Evolutionary conservation across 2,888 invertebrate species (phyloP).

Genomic region (Acanthococcus lagerstroemiae): DNA sequence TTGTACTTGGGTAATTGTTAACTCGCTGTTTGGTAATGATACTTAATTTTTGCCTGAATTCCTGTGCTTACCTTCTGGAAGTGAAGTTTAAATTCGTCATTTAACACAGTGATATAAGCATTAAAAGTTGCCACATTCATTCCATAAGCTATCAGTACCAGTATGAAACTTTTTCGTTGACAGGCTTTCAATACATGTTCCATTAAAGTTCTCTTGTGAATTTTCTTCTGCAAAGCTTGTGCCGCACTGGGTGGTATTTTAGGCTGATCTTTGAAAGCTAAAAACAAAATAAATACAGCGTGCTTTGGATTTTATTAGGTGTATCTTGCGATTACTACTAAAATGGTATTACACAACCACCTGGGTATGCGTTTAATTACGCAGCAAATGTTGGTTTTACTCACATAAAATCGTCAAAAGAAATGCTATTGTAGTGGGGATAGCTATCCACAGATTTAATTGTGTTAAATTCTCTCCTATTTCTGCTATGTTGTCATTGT

Average conservation of each 20-base stretch:
- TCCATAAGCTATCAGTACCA: slow-evolving; percentile 54
- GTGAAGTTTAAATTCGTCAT: slow-evolving; percentile 43
- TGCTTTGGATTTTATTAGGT: no score
- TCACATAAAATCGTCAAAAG: slow-evolving; percentile 15
- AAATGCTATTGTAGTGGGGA: neutral
- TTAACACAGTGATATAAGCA: slow-evolving; percentile 55
- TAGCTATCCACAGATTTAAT: slow-evolving; percentile 8
- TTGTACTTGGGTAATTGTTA: no score
- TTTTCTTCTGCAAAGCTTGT: slow-evolving; percentile 50
- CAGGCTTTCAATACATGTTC: slow-evolving; percentile 48
- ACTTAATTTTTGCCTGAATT: no score
- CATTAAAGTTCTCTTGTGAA: slow-evolving; percentile 39
- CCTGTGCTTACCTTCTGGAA: slow-evolving; percentile 41
- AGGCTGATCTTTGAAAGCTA: slow-evolving; percentile 85
- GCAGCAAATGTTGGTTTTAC: neutral
- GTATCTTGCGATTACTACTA: no score
- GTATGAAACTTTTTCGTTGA: slow-evolving; percentile 47
- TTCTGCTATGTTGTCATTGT: neutral
- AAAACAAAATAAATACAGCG: slow-evolving; percentile 36
- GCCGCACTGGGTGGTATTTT: slow-evolving; percentile 84
- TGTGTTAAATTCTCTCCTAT: neutral
- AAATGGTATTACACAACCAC: no score
- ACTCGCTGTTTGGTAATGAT: no score
- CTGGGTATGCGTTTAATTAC: no score
- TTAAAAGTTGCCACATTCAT: slow-evolving; percentile 62